Evolutionary conservation across 2,113 vertebrate genomes (phyloP).

Genomic region (Polypterus bichir): DNA sequence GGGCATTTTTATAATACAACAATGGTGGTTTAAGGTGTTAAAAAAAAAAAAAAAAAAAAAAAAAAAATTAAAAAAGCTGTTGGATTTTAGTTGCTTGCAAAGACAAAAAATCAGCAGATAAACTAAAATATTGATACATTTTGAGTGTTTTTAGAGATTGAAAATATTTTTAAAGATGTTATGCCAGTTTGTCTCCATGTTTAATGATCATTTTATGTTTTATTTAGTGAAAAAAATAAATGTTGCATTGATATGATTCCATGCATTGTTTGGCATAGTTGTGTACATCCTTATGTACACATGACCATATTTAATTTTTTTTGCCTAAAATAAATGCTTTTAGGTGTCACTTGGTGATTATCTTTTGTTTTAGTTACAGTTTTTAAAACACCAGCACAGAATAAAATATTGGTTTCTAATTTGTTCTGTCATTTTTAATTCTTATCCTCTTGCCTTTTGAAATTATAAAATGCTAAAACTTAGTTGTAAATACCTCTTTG

Average conservation of each 20-base stretch:
- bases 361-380: slow-evolving; percentile 28
- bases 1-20: slow-evolving; percentile 68
- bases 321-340: slow-evolving; percentile 84
- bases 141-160: slow-evolving; percentile 50
- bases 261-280: slow-evolving; percentile 68
- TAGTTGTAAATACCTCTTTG: no score
- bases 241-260: slow-evolving; percentile 54
- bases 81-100: slow-evolving; percentile 60
- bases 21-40: slow-evolving; percentile 55
- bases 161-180: slow-evolving; percentile 42
- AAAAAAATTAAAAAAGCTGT: slow-evolving; percentile 6
- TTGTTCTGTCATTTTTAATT: background rate
- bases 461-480: background rate
- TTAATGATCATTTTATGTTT: slow-evolving; percentile 47
- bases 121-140: slow-evolving; percentile 37
- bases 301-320: slow-evolving; percentile 70
- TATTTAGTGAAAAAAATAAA: slow-evolving; percentile 44
- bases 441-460: background rate
- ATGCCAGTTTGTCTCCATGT: slow-evolving; percentile 54
- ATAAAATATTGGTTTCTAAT: background rate
- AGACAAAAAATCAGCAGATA: slow-evolving; percentile 34
- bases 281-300: slow-evolving; percentile 61
- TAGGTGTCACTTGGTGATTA: slow-evolving; percentile 57
- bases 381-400: slow-evolving; percentile 20
- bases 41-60: slow-evolving; percentile 33